Percentiles rank a stretch among this genome's conserved stretches.
phyloP scores from a whole-genome alignment of 2,113 vertebrate genomes.

The Corapipo altera region DNA sequence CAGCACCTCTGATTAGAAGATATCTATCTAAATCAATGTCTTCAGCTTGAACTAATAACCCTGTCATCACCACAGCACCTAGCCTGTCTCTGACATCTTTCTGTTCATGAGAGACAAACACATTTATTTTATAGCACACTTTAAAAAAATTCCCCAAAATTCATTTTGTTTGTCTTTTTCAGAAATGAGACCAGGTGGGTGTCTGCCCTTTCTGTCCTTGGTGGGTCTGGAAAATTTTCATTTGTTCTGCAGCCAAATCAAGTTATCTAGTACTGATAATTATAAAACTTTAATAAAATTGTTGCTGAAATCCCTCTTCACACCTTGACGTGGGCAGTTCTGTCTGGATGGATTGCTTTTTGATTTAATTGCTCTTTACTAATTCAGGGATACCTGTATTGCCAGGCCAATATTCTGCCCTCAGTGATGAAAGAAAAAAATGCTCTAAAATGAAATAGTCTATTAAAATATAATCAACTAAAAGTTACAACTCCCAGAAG shows the following conservation, averaged over 20 bases:
- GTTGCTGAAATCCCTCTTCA: neutral
- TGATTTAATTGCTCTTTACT: neutral
- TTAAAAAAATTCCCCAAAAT: neutral
- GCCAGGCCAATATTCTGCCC: neutral
- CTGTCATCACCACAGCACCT: neutral
- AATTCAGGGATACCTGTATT: neutral
- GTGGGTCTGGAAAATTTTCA: neutral
- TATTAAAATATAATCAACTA: neutral
- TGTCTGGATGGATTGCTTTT: neutral
- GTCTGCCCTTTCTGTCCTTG: neutral
- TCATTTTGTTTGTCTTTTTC: neutral
- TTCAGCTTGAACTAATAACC: neutral
- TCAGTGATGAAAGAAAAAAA: neutral
- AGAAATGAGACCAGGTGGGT: neutral
- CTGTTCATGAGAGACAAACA: neutral
- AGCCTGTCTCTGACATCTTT: neutral
- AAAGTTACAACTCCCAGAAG: neutral
- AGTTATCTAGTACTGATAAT: neutral
- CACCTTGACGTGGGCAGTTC: neutral
- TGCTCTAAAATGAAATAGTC: neutral
- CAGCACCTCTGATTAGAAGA: neutral
- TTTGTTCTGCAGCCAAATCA: neutral
- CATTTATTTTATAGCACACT: neutral
- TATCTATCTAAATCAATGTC: neutral
- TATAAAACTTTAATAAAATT: neutral